Conservation (phyloP, 1,140 invertebrate species). For the Tribolium castaneum region DNA sequence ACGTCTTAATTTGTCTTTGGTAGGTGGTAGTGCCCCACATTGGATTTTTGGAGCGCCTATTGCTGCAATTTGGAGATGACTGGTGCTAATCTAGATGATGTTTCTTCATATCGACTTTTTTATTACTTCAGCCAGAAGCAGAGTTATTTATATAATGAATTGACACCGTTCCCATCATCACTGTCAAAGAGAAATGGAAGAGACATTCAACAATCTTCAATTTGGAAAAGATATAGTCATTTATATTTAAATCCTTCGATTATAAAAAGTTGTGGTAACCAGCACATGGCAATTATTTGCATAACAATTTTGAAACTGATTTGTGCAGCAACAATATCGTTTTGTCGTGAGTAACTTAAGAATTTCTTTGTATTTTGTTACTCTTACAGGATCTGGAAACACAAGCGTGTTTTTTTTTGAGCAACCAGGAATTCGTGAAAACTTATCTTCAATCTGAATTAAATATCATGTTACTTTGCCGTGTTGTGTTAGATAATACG, state of each 20-base stretch:
- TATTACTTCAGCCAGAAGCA: background rate
- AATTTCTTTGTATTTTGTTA: constrained; percentile 16
- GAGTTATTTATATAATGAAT: constrained; percentile 9
- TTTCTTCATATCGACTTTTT: constrained; percentile 5
- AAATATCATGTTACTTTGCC: background rate
- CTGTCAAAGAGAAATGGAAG: constrained; percentile 2
- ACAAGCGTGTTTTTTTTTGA: background rate
- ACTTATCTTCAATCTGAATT: background rate
- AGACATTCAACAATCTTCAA: background rate
- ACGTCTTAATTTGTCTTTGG: background rate
- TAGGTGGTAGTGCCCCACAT: background rate
- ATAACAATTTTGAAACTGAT: constrained; percentile 17
- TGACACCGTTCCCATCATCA: constrained; percentile 7
- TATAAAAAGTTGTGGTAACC: constrained; percentile 7
- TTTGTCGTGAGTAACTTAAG: constrained; percentile 21
- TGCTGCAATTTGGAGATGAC: background rate
- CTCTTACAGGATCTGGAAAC: background rate
- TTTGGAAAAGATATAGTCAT: too few relatives aligned
- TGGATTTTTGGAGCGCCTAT: background rate
- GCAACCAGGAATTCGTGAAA: background rate
- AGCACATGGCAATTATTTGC: constrained; percentile 22
- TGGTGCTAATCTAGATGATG: constrained; percentile 14
- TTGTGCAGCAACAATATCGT: constrained; percentile 23
- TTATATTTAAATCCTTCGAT: background rate
- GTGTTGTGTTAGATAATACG: background rate